Evolutionary conservation across 2,888 invertebrate genomes (phyloP).

Genomic region (Cremastinae sp.): DNA sequence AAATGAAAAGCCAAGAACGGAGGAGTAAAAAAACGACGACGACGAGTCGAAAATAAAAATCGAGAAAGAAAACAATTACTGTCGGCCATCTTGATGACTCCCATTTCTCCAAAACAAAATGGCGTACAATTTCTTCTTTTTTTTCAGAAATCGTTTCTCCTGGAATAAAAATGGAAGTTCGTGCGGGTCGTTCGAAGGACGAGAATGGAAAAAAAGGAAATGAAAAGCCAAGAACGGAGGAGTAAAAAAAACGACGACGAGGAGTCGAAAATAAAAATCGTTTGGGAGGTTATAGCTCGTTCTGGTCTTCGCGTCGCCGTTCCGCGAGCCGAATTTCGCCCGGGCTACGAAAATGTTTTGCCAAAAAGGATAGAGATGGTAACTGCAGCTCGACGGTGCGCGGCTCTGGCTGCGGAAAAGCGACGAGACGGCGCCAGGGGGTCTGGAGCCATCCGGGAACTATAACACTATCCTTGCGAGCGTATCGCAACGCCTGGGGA

Average conservation of each 20-base stretch:
- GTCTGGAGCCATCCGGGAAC: constrained; percentile 75
- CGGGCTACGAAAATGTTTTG: constrained; percentile 73
- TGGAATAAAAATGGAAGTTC: no score
- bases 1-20: no score
- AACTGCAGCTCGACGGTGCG: constrained; percentile 48
- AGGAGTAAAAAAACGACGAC: no score
- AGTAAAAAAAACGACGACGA: constrained; percentile 23
- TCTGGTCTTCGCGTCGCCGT: constrained; percentile 58
- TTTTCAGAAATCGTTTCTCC: no score
- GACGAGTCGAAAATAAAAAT: no score
- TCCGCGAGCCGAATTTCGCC: constrained; percentile 22
- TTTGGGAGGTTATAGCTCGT: constrained; percentile 43
- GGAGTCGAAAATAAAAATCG: constrained; percentile 37
- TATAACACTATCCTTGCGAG: constrained; percentile 39
- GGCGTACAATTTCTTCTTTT: constrained; percentile 13
- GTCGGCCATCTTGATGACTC: not conserved
- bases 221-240: constrained; percentile 45
- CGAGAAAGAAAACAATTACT: no score
- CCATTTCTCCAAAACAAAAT: constrained; percentile 22
- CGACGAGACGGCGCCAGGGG: constrained; percentile 78
- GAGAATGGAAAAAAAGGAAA: constrained; percentile 29
- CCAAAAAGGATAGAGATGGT: constrained; percentile 72
- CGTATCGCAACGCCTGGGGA: constrained; percentile 28
- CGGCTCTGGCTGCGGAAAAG: constrained; percentile 61
- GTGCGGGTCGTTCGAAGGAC: no score